phyloP scores from a whole-genome alignment of 1,140 invertebrate genomes.

The Temnothorax longispinosus region DNA sequence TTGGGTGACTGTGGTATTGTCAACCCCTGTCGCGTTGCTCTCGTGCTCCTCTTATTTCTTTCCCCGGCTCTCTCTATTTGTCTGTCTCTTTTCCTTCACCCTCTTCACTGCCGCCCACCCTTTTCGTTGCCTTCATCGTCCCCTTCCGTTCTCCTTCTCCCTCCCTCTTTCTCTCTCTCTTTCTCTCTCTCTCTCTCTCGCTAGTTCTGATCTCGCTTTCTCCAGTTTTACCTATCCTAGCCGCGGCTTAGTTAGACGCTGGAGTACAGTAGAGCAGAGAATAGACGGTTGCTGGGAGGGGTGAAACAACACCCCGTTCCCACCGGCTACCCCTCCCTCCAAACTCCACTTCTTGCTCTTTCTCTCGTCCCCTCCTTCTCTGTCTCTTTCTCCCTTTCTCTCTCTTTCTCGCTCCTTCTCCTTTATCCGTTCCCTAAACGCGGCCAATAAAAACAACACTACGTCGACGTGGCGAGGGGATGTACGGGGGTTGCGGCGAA shows the following conservation, averaged over 20 bases:
- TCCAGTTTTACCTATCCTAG: conserved; percentile 79
- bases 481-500: conserved; percentile 78
- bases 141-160: not conserved
- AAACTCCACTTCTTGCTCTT: not conserved
- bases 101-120: conserved; percentile 49
- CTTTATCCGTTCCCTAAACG: conserved; percentile 79
- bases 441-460: conserved; percentile 85
- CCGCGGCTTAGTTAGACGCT: conserved; percentile 69
- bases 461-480: conserved; percentile 66
- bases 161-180: conserved; percentile 29
- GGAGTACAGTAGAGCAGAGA: conserved; percentile 65
- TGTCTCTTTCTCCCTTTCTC: conserved; percentile 12
- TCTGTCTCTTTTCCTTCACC: not conserved
- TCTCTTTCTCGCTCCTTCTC: conserved; percentile 28
- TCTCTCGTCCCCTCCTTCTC: conserved; percentile 12
- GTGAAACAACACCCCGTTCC: conserved; percentile 84
- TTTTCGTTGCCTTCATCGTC: not conserved
- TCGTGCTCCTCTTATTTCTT: conserved; percentile 76
- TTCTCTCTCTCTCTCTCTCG: conserved; percentile 38
- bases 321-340: conserved; percentile 73
- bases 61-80: conserved; percentile 66
- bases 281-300: conserved; percentile 76
- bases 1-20: conserved; percentile 83
- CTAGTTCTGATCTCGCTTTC: conserved; percentile 54
- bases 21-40: conserved; percentile 76